Evolutionary conservation across 1,140 invertebrate genomes (phyloP).

Genomic region (Zaprionus camerounensis): DNA sequence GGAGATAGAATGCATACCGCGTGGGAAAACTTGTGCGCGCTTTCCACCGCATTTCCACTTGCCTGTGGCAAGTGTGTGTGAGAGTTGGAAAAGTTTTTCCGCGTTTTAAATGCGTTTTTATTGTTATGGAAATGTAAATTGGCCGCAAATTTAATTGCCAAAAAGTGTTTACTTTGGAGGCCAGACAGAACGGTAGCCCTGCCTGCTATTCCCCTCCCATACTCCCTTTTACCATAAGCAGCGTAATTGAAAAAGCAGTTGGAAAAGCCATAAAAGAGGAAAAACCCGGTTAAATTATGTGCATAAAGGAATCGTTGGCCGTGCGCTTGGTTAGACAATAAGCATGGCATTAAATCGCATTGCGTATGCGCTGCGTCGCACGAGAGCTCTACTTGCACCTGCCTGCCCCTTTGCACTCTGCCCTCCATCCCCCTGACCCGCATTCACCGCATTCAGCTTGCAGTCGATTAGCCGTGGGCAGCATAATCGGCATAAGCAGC

Average conservation of each 20-base stretch:
- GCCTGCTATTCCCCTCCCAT: not conserved
- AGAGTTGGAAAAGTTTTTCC: slow-evolving; percentile 41
- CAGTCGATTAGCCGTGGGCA: slow-evolving; percentile 40
- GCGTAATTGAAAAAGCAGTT: slow-evolving; percentile 42
- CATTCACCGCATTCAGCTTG: not conserved
- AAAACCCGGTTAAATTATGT: slow-evolving; percentile 56
- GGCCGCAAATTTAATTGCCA: slow-evolving; percentile 70
- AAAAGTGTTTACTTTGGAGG: slow-evolving; percentile 70
- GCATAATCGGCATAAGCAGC: slow-evolving; percentile 41
- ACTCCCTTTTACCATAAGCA: not conserved
- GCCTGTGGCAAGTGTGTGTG: slow-evolving; percentile 14
- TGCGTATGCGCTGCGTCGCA: slow-evolving; percentile 67
- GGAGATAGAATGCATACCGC: not conserved
- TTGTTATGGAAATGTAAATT: slow-evolving; percentile 72
- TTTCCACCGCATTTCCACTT: slow-evolving; percentile 5
- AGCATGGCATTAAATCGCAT: slow-evolving; percentile 59
- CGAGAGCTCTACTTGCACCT: slow-evolving; percentile 22
- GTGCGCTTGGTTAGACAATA: slow-evolving; percentile 62
- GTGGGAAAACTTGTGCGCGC: slow-evolving; percentile 22
- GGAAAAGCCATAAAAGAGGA: slow-evolving; percentile 20
- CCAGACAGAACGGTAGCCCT: not conserved
- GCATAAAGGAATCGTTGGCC: slow-evolving; percentile 26
- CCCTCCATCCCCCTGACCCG: not conserved
- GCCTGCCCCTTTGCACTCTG: too few species aligned
- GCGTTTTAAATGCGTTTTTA: slow-evolving; percentile 65